Percentiles rank a stretch among this genome's conserved stretches.
These are phyloP conservation scores for Cichlasoma orientale DNA, from an alignment of 2,797 vertebrate genomes.

Conservation along the genomic window DNA sequence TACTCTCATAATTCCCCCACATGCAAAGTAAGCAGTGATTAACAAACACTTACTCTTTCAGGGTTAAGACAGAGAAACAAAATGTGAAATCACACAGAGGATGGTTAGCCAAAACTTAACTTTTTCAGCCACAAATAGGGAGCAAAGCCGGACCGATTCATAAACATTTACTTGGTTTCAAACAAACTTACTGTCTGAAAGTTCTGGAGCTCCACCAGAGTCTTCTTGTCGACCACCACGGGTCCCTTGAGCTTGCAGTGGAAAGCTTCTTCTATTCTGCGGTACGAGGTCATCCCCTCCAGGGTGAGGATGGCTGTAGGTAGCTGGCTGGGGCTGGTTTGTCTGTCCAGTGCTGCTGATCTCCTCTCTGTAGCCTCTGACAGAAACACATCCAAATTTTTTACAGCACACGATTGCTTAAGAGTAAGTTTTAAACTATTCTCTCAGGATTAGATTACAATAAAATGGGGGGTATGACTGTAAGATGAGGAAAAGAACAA, in stretches of 20 bases:
- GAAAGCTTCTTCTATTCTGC: conserved; percentile 89
- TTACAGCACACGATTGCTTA: background rate
- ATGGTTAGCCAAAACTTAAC: conserved; percentile 54
- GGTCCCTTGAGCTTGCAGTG: conserved; percentile 91
- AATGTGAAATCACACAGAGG: conserved; percentile 38
- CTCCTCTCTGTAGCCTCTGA: conserved; percentile 89
- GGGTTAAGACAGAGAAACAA: conserved; percentile 56
- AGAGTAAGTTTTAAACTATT: background rate
- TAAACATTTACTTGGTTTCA: conserved; percentile 63
- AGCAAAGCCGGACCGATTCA: conserved; percentile 41
- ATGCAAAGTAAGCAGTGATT: conserved; percentile 58
- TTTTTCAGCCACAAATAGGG: conserved; percentile 33
- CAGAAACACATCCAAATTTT: conserved; percentile 14
- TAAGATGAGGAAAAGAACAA: background rate
- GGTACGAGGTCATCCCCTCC: conserved; percentile 79
- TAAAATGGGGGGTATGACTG: background rate
- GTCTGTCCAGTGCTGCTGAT: conserved; percentile 70
- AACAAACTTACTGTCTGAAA: conserved; percentile 91
- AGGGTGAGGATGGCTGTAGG: conserved; percentile 82
- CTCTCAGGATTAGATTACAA: background rate
- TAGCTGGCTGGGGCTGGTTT: conserved; percentile 77
- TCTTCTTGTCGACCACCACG: conserved; percentile 89
- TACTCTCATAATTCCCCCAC: conserved; percentile 62
- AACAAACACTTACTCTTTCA: conserved; percentile 61
- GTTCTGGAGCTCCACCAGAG: conserved; percentile 91